A percentile compares a stretch with the other conserved stretches of the same genome.
phyloP scores from a whole-genome alignment of 2,113 vertebrate genomes.

The Rhea pennata region DNA sequence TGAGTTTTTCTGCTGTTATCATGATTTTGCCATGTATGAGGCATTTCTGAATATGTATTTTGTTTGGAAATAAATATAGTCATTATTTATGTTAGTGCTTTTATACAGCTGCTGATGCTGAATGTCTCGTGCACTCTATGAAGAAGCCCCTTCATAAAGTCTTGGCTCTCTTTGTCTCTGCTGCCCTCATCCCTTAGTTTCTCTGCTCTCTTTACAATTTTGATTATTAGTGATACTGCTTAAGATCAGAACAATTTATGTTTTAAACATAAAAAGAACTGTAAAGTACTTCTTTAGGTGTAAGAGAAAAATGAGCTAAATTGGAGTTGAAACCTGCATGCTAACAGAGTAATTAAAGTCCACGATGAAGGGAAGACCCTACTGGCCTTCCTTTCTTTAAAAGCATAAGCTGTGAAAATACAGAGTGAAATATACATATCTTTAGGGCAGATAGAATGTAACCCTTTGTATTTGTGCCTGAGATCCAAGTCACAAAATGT shows the following conservation, averaged over 20 bases:
- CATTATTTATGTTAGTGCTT: neutral
- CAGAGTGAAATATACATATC: fast-evolving
- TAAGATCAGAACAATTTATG: neutral
- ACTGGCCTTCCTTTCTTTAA: neutral
- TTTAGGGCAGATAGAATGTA: neutral
- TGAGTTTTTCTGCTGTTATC: neutral
- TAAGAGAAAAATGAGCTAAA: neutral
- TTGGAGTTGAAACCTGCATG: neutral
- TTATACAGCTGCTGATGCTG: neutral
- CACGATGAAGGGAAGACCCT: neutral
- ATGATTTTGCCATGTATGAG: neutral
- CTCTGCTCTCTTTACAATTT: neutral
- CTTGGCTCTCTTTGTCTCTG: neutral
- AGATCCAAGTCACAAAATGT: neutral
- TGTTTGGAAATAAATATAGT: neutral
- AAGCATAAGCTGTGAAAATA: neutral
- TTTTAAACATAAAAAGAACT: neutral
- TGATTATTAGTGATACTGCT: neutral
- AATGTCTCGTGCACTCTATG: neutral
- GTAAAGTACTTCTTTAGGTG: neutral
- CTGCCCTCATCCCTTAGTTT: neutral
- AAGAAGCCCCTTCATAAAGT: neutral
- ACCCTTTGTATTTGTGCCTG: neutral
- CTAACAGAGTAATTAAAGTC: neutral
- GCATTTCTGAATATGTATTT: neutral